Percentiles rank a stretch among this genome's conserved stretches.
Evolutionary conservation across 2,888 invertebrate species (phyloP).

Genomic region (Drosophila hamatofila): DNA sequence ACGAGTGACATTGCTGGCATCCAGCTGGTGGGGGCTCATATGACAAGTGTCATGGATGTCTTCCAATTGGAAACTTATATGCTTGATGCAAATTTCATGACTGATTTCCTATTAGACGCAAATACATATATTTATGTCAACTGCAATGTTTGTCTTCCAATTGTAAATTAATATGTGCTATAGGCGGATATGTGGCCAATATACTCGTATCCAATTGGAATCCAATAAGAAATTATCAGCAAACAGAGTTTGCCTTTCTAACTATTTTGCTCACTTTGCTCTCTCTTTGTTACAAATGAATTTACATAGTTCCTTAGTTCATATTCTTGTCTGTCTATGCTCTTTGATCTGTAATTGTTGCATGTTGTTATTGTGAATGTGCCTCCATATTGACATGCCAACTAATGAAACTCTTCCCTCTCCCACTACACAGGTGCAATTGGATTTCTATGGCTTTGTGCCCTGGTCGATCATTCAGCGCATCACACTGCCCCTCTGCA

Average conservation of each 20-base stretch:
- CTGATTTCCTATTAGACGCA: no score
- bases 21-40: neutral
- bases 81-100: no score
- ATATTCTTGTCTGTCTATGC: neutral
- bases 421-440: slow-evolving; percentile 87
- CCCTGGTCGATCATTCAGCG: slow-evolving; percentile 97
- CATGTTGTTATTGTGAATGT: slow-evolving; percentile 20
- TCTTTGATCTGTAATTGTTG: neutral
- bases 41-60: neutral
- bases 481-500: slow-evolving; percentile 96
- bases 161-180: neutral
- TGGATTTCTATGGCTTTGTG: slow-evolving; percentile 96
- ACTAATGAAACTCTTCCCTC: neutral
- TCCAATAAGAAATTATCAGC: no score
- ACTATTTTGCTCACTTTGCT: no score
- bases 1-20: neutral
- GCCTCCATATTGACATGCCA: neutral
- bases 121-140: no score
- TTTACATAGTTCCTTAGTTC: no score
- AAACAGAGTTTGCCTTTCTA: no score
- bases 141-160: neutral
- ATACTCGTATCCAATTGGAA: no score
- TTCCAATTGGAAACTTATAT: neutral
- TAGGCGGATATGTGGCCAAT: no score
- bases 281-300: neutral